These are phyloP conservation scores for Asarcornis scutulata DNA, from an alignment of 2,113 vertebrate genomes.

Conservation along the genomic window DNA sequence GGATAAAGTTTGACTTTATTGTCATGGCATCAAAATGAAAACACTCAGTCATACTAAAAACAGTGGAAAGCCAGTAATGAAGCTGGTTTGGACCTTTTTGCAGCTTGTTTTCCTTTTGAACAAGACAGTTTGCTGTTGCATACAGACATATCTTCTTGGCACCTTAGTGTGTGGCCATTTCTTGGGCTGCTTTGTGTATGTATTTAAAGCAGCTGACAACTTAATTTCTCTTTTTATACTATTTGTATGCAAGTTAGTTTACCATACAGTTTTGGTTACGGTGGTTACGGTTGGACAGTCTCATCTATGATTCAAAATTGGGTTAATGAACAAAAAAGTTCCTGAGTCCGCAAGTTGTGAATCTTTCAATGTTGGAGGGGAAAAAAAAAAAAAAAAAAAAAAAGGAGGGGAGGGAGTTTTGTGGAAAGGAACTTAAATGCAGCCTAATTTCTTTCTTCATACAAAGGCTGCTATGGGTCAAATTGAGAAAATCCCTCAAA, in stretches of 20 bases:
- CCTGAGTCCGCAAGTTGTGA: neutral
- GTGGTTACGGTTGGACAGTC: neutral
- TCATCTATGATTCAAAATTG: neutral
- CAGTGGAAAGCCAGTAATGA: neutral
- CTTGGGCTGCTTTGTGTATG: neutral
- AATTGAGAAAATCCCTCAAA: slow-evolving; percentile 12
- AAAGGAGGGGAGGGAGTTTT: neutral
- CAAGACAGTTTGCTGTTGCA: neutral
- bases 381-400: neutral
- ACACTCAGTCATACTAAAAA: neutral
- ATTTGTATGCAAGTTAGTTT: neutral
- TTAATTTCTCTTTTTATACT: neutral
- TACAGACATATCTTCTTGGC: neutral
- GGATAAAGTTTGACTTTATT: neutral
- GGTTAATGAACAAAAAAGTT: neutral
- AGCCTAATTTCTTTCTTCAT: neutral
- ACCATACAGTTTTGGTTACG: neutral
- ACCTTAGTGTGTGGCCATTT: neutral
- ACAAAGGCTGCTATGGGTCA: neutral
- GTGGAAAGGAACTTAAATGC: neutral
- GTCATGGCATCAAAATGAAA: neutral
- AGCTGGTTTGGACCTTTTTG: neutral
- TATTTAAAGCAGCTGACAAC: neutral
- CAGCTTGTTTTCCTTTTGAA: neutral
- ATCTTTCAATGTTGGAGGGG: neutral